Conservation (phyloP, 2,797 vertebrate genomes). For the Lepilemur septentrionalis region DNA sequence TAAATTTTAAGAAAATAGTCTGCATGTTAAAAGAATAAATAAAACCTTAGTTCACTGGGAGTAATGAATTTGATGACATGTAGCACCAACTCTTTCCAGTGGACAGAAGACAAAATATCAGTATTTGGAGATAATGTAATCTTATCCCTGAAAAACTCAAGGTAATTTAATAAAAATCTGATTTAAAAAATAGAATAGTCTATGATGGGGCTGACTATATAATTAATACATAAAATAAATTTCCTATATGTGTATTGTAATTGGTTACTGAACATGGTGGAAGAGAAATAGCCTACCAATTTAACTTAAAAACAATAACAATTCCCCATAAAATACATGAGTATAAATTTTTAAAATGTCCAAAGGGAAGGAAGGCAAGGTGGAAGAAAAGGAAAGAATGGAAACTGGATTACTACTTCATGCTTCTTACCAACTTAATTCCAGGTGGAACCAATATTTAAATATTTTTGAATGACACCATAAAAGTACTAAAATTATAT, state of each 20-base stretch:
- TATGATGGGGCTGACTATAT: background rate
- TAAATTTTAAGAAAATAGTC: background rate
- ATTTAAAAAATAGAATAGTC: background rate
- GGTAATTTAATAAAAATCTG: background rate
- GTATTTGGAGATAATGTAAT: background rate
- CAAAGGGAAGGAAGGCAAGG: background rate
- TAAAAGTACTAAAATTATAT: background rate
- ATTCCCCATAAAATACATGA: background rate
- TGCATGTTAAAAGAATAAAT: background rate
- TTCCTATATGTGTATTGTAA: background rate
- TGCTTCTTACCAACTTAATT: background rate
- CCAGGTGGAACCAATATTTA: background rate
- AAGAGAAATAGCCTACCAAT: background rate
- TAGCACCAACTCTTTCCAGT: background rate
- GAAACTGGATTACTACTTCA: background rate
- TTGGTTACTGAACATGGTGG: background rate
- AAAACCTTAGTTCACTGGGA: background rate
- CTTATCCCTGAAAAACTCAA: background rate
- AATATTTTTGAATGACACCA: background rate
- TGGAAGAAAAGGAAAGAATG: background rate
- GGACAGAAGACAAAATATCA: background rate
- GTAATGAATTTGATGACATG: background rate
- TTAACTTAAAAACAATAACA: background rate
- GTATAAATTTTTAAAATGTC: background rate
- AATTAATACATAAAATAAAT: background rate